These are phyloP conservation scores for Sebastiscus tertius DNA, from an alignment of 2,797 vertebrate species.

Conservation along the genomic window DNA sequence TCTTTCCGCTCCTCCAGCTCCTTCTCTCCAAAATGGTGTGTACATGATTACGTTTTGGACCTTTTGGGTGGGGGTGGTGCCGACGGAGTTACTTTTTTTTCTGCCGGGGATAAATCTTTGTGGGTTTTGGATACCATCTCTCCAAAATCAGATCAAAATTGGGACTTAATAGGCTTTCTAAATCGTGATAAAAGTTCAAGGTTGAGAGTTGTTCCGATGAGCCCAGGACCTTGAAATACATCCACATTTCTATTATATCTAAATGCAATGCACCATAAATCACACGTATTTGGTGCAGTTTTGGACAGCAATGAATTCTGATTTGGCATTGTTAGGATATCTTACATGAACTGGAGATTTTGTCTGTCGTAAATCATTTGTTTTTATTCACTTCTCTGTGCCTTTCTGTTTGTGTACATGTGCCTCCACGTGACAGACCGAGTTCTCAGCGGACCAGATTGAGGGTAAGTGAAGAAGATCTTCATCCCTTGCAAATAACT, in stretches of 20 bases:
- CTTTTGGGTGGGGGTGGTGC: constrained; percentile 32
- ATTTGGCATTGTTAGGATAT: not conserved
- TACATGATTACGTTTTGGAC: constrained; percentile 78
- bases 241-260: not conserved
- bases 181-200: not conserved
- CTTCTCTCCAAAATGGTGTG: constrained; percentile 93
- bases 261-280: not conserved
- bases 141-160: constrained; percentile 6
- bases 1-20: constrained; percentile 82
- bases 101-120: not conserved
- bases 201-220: not conserved
- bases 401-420: not conserved
- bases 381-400: constrained; percentile 15
- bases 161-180: constrained; percentile 7
- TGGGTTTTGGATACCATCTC: constrained; percentile 48
- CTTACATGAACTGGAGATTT: not conserved
- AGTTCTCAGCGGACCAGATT: constrained; percentile 94
- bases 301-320: not conserved
- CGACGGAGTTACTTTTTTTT: constrained; percentile 53
- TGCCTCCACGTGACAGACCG: constrained; percentile 54
- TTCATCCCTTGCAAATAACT: not conserved
- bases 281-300: not conserved
- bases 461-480: constrained; percentile 89
- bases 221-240: constrained; percentile 26
- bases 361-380: not conserved